Percentiles rank a stretch among this genome's conserved stretches.
phyloP scores from a whole-genome alignment of 2,888 invertebrate genomes.

The Dendrolimus houi region DNA sequence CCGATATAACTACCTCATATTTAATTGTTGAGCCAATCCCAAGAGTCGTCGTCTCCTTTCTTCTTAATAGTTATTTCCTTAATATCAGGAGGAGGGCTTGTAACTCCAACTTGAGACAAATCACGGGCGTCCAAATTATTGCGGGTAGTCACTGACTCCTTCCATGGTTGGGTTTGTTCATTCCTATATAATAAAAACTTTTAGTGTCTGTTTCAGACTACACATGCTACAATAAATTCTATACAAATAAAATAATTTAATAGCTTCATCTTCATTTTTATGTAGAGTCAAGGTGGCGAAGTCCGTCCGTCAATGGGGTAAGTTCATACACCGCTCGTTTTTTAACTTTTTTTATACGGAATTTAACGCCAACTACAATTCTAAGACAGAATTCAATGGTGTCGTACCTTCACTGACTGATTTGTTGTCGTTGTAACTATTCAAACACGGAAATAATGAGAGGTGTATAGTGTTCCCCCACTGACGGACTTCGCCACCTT shows the following conservation, averaged over 20 bases:
- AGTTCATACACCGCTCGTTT: too few species aligned
- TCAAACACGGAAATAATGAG: too few species aligned
- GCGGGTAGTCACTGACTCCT: constrained; percentile 50
- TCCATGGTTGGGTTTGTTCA: constrained; percentile 54
- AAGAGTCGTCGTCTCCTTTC: constrained; percentile 44
- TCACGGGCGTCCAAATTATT: constrained; percentile 55
- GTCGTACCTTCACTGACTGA: too few species aligned
- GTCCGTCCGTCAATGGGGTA: too few species aligned
- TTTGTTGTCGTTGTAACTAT: too few species aligned
- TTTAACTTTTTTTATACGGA: too few species aligned
- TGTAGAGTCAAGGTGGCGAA: background rate
- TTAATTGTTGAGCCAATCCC: constrained; percentile 68
- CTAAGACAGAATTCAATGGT: too few species aligned
- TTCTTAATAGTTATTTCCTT: constrained; percentile 46
- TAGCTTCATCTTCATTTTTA: background rate
- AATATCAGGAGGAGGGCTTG: constrained; percentile 52
- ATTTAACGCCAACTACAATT: too few species aligned
- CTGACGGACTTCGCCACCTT: too few species aligned
- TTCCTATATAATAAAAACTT: constrained; percentile 33
- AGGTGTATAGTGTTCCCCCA: too few species aligned
- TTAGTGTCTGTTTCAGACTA: background rate
- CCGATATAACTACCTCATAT: constrained; percentile 5
- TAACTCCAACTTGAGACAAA: constrained; percentile 53
- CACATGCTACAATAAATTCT: background rate
- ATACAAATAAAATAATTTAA: background rate